Base-by-base conservation (phyloP, 2,888 invertebrate species). In the Lasioglossum malachurum region DNA sequence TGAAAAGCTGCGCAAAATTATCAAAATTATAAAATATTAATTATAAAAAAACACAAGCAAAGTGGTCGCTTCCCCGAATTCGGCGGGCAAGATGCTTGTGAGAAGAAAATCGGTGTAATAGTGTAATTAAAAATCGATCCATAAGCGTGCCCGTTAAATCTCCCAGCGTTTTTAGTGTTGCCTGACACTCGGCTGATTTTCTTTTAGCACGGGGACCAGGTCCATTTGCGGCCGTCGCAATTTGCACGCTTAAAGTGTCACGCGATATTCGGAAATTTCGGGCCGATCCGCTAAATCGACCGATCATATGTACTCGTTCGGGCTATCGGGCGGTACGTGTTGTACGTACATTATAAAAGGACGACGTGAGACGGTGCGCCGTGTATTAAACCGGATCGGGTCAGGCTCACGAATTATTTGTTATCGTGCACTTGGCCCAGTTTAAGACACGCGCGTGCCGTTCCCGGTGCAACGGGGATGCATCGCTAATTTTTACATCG, bases 391-490 rank as follows among this genome's bases (percentile, higher is more conserved):
- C 86, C 84, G 86, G 89, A 85, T 88, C 87, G 78, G 67, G 74
- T 72, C 86, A 87, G 82, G 75, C 82, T 80, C 83, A 87, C 86
- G 89, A 91, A 92, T 93, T 92, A 93, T 91, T 92, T 93, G 92
- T 92, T 90, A 88, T 91, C 89, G 85, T 90, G 88, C 87, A 91
- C 90, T 93, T 93, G 93, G 89, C 93, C 92, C 90, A 92, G 91
- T 93, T 93, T 88, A 74, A 88, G 14, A 46, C 64, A 49, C 67
- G 49, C 78, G 53, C 57, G 60, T 14, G 75, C 14, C 71, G 71
- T 73, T 79, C 75, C 71, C 38, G 53, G 78, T 67, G n/a, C 46
- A 75, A 64, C 31, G 75, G 76, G 71, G 44, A 80, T 86, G 78
- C 74, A 67, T 44, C 67, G 75, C 74, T 84, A 86, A 89, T 89